phyloP scores from a whole-genome alignment of 2,797 vertebrate species.

The Falco naumanni region DNA sequence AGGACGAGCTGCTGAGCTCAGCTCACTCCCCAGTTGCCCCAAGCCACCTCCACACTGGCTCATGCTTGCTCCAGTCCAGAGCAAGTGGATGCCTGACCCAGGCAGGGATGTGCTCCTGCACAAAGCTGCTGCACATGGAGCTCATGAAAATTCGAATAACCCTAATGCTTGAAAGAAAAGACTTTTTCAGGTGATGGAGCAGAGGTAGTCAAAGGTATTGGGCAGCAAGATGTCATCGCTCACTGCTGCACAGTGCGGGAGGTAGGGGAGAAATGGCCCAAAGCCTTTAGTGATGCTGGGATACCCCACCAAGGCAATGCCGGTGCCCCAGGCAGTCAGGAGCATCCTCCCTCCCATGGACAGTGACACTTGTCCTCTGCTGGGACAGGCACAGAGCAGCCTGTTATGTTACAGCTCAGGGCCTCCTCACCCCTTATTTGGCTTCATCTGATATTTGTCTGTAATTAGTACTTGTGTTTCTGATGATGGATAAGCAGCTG shows the following conservation, averaged over 20 bases:
- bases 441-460: neutral
- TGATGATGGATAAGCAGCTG: neutral
- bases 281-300: neutral
- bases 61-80: neutral
- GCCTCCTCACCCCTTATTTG: neutral
- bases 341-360: neutral
- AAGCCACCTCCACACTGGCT: neutral
- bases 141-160: neutral
- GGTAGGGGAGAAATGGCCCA: neutral
- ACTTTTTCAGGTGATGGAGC: neutral
- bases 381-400: neutral
- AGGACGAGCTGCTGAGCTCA: neutral
- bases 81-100: rapidly evolving
- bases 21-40: neutral
- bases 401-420: neutral
- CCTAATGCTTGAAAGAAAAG: neutral
- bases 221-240: neutral
- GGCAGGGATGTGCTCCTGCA: neutral
- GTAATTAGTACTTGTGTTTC: neutral
- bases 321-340: neutral
- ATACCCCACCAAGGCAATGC: neutral
- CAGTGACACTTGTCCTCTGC: neutral
- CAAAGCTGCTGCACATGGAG: neutral
- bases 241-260: rapidly evolving
- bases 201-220: neutral